phyloP scores from a whole-genome alignment of 2,888 invertebrate genomes.

The Flexamia atlantica region DNA sequence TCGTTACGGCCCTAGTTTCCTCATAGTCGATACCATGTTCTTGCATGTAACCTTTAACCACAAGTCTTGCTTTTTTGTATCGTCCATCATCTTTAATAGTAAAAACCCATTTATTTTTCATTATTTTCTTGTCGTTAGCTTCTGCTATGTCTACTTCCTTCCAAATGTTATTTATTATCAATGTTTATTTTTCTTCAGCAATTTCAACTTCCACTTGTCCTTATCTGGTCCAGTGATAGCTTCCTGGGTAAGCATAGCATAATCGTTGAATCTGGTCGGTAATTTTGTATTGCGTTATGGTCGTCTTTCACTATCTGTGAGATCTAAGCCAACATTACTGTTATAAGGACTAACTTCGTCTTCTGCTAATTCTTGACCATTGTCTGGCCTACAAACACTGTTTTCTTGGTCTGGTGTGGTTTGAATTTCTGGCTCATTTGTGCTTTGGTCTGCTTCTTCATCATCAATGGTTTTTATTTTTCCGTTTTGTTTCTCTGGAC shows the following conservation, averaged over 20 bases:
- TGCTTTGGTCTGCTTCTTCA: not conserved
- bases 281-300: not conserved
- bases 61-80: slow-evolving; percentile 70
- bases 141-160: slow-evolving; percentile 64
- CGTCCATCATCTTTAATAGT: slow-evolving; percentile 66
- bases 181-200: slow-evolving; percentile 68
- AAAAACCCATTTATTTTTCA: slow-evolving; percentile 71
- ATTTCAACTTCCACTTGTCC: slow-evolving; percentile 64
- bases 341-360: not conserved
- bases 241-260: slow-evolving; percentile 63
- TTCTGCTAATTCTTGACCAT: not conserved
- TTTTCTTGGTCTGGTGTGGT: not conserved
- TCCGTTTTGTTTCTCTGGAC: not conserved
- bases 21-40: slow-evolving; percentile 69
- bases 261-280: slow-evolving; percentile 50
- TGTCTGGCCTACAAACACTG: not conserved
- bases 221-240: slow-evolving; percentile 59
- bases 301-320: no score
- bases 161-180: slow-evolving; percentile 69
- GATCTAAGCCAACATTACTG: not conserved
- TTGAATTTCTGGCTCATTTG: not conserved
- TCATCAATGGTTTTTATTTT: not conserved
- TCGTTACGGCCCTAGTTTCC: no score
- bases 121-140: slow-evolving; percentile 48
- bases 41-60: slow-evolving; percentile 69